phyloP scores from a whole-genome alignment of 2,113 vertebrate species.

The Pseudopodoces humilis region DNA sequence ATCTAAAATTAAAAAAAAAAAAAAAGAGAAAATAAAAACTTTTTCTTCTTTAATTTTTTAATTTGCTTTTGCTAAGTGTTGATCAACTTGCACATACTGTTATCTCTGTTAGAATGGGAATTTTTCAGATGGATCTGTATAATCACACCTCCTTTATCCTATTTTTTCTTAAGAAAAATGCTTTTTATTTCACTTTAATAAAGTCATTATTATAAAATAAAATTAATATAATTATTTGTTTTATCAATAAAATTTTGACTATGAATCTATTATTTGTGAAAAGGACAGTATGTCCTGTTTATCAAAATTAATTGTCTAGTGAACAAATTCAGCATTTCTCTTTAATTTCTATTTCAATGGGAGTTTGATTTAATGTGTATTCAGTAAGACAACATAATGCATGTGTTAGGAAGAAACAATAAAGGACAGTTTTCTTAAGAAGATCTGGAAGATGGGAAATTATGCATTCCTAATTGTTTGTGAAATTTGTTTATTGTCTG shows the following conservation, averaged over 20 bases:
- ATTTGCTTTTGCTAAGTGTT: background rate
- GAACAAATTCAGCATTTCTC: background rate
- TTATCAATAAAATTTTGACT: background rate
- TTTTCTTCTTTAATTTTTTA: background rate
- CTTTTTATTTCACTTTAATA: background rate
- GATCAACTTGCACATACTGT: background rate
- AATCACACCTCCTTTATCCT: background rate
- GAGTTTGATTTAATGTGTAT: background rate
- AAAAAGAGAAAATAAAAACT: rapidly evolving
- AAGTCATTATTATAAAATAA: background rate
- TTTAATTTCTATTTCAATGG: background rate
- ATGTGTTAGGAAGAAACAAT: background rate
- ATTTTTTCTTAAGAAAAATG: background rate
- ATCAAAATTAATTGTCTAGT: background rate
- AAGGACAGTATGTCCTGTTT: background rate
- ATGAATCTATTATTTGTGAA: background rate
- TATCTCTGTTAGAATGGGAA: background rate
- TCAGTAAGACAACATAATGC: background rate
- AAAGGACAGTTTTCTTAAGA: background rate
- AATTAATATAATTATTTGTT: background rate
- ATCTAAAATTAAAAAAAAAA: background rate
- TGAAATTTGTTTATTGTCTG: background rate
- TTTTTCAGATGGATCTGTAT: background rate
- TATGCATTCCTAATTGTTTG: background rate
- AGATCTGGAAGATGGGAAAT: background rate